These are phyloP conservation scores for Drosophila leontia DNA, from an alignment of 1,140 invertebrate genomes.

Conservation along the genomic window DNA sequence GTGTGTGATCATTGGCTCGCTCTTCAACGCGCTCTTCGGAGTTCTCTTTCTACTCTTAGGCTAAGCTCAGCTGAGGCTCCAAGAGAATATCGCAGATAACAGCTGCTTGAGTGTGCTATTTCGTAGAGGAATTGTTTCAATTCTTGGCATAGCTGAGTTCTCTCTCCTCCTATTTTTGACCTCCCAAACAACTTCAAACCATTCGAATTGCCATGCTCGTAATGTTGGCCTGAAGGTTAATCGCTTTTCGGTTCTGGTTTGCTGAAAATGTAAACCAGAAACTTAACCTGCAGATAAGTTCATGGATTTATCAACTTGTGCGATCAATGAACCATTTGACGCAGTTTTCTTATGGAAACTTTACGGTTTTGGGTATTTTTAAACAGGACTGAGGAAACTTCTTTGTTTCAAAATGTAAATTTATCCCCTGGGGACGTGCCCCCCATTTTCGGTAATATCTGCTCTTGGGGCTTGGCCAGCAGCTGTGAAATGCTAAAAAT, in stretches of 20 bases:
- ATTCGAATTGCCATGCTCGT: conserved; percentile 6
- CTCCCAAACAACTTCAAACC: conserved; percentile 30
- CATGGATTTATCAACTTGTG: conserved; percentile 30
- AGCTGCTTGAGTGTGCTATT: conserved; percentile 12
- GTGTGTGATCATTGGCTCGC: conserved; percentile 25
- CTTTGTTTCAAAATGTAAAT: conserved; percentile 57
- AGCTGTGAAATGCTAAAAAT: conserved; percentile 35
- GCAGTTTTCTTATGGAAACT: conserved; percentile 3
- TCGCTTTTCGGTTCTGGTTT: conserved; percentile 7
- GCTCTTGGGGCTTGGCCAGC: conserved; percentile 47
- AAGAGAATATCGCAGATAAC: conserved; percentile 6
- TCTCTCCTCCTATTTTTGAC: neutral
- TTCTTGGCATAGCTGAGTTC: neutral
- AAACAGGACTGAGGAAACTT: conserved; percentile 25
- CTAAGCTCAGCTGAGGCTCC: conserved; percentile 3
- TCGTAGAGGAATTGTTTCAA: conserved; percentile 10
- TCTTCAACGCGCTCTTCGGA: conserved; percentile 2
- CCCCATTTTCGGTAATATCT: conserved; percentile 33
- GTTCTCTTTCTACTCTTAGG: conserved; percentile 3
- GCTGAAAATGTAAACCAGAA: conserved; percentile 27
- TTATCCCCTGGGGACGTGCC: conserved; percentile 54
- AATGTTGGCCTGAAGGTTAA: conserved; percentile 46
- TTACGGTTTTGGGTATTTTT: conserved; percentile 8
- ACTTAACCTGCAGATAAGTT: conserved; percentile 20
- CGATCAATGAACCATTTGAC: conserved; percentile 50